Conservation (phyloP, 2,888 invertebrate species). For the Apodemia mormo region DNA sequence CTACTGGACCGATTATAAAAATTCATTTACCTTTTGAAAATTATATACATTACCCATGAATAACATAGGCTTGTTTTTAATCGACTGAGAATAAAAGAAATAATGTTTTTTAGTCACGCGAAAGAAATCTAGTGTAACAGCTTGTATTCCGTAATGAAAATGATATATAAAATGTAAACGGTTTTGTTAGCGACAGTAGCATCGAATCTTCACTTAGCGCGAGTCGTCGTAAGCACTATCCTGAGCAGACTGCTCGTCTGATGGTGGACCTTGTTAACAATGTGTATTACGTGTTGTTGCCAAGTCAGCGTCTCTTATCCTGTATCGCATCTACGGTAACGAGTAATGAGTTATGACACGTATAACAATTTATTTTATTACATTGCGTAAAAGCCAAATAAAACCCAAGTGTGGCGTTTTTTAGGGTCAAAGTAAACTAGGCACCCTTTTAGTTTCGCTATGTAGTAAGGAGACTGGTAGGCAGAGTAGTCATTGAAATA, state of each 20-base stretch:
- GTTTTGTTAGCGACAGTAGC: not conserved
- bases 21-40: not conserved
- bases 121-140: not conserved
- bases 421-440: no score
- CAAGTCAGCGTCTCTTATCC: not conserved
- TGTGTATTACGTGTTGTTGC: not conserved
- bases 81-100: not conserved
- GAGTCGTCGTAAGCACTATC: not conserved
- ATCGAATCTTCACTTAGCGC: slow-evolving; percentile 1
- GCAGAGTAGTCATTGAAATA: no score
- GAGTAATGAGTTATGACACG: no score
- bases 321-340: not conserved
- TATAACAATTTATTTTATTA: no score
- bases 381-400: no score
- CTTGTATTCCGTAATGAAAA: not conserved
- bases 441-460: no score
- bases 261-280: not conserved
- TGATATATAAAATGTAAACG: not conserved
- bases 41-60: not conserved
- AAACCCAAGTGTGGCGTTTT: no score
- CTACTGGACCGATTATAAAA: no score
- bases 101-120: not conserved
- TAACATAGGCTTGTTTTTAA: not conserved
- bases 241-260: slow-evolving; percentile 8
- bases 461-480: no score